Conservation (phyloP, 2,797 vertebrate species). For the Lerista edwardsae region DNA sequence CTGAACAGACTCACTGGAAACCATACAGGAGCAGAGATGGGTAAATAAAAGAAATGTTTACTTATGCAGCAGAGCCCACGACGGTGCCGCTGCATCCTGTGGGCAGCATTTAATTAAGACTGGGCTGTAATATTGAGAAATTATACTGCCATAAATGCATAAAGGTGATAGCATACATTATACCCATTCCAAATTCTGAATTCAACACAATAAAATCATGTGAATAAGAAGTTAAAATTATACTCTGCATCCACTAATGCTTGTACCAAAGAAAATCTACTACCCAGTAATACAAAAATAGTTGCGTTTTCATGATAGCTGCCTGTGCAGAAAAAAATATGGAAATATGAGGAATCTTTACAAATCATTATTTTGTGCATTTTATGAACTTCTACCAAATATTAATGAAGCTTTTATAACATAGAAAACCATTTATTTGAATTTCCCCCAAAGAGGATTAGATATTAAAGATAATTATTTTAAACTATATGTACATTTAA, state of each 20-base stretch:
- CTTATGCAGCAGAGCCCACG: too few relatives aligned
- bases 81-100: too few relatives aligned
- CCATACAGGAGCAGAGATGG: too few relatives aligned
- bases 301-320: slow-evolving; percentile 34
- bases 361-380: slow-evolving; percentile 20
- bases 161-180: not conserved
- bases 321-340: slow-evolving; percentile 3
- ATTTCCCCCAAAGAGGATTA: slow-evolving; percentile 16
- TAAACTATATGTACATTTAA: slow-evolving; percentile 18
- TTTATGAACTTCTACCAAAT: slow-evolving; percentile 13
- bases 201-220: not conserved
- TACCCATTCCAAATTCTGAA: slow-evolving; percentile 1
- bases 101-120: too few relatives aligned
- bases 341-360: slow-evolving; percentile 22
- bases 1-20: too few relatives aligned
- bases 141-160: not conserved
- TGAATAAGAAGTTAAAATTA: slow-evolving; percentile 13
- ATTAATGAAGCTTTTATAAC: slow-evolving; percentile 4
- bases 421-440: slow-evolving; percentile 28
- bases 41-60: too few relatives aligned
- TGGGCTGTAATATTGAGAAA: not conserved
- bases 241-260: slow-evolving; percentile 23
- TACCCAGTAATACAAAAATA: not conserved
- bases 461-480: not conserved
- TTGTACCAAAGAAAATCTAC: slow-evolving; percentile 40